Evolutionary conservation across 2,888 invertebrate species (phyloP).

Genomic region (Teinopalpus imperialis): DNA sequence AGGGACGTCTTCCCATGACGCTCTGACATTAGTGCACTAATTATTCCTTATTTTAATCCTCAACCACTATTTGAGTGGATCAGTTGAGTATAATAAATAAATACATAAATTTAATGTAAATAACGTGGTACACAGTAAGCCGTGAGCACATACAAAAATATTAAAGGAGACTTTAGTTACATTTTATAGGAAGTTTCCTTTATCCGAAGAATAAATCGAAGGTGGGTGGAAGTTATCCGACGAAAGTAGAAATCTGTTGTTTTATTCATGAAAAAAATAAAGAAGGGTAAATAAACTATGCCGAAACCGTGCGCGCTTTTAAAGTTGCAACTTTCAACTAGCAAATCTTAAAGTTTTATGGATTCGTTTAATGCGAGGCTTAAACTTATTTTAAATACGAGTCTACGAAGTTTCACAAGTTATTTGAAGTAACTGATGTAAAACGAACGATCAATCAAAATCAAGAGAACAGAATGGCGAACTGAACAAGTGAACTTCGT

Average conservation of each 20-base stretch:
- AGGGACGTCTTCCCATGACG: no score
- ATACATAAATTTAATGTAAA: conserved; percentile 69
- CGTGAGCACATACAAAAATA: conserved; percentile 72
- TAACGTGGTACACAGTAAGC: conserved; percentile 64
- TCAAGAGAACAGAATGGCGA: conserved; percentile 43
- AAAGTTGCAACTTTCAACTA: conserved; percentile 44
- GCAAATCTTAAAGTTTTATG: conserved; percentile 37
- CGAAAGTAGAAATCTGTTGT: conserved; percentile 78
- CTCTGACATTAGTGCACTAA: no score
- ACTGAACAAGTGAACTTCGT: conserved; percentile 57
- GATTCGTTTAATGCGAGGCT: conserved; percentile 9
- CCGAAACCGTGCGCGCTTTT: conserved; percentile 43
- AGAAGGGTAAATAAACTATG: conserved; percentile 63
- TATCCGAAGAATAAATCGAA: conserved; percentile 80
- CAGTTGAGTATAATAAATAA: no score
- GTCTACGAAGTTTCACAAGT: conserved; percentile 9
- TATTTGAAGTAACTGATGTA: conserved; percentile 17
- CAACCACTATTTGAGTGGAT: no score
- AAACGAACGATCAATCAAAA: conserved; percentile 51
- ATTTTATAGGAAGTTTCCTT: conserved; percentile 78
- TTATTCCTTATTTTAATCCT: no score
- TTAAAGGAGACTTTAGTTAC: conserved; percentile 76
- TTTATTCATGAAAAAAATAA: conserved; percentile 80
- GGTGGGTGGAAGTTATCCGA: conserved; percentile 73
- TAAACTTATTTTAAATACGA: conserved; percentile 7